Evolutionary conservation across 2,113 vertebrate genomes (phyloP), one percentile per base, ranked within the genome.

Genomic region (Corythornis vintsioides): DNA sequence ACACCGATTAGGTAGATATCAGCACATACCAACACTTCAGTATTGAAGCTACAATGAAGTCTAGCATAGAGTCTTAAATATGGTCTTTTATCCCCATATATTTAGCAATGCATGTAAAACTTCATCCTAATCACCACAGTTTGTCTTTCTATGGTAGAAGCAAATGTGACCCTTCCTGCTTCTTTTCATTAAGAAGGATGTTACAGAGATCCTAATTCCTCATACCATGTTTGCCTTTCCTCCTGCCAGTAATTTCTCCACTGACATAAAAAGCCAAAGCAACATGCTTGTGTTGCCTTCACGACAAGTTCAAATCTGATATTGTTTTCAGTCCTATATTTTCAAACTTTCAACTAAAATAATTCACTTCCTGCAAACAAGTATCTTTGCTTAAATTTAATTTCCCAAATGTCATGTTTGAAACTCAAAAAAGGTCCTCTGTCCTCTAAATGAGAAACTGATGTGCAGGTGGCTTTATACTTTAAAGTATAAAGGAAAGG

Each of bases 261-360:
- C 48, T 65, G 47, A 50, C 42, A 65, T n/a, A 29, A 38, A 72
- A 86, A 75, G 35, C 9, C 35, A 75, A 86, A 82, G 56, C 38
- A 67, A 33, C 9, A 64, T 72, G 38, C 48, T 52, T 59, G 35
- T 25, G 26, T 85, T 4, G 4, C 43, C 24, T 82, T 87, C 45
- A 33, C 40, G 13, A 24, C 11, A 50, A 24, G 9, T 53, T 78
- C 48, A 90, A 74, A 7, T 12, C 63, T 79, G 35, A 63, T 60
- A 84, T 53, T 2, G 56, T 67, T 88, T 88, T 40, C 38, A 81
- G 13, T 64, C 35, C 53, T 42, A 6, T 22, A 55, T 65, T 84
- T 90, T 50, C 78, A 78, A 86, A 71, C 7, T 64, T 86, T 81
- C 57, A 90, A 26, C 26, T 64, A 35, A 88, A 94, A 86, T 60